These are phyloP conservation scores for Serrognathus titanus DNA, from an alignment of 2,888 invertebrate species.

Conservation along the genomic window DNA sequence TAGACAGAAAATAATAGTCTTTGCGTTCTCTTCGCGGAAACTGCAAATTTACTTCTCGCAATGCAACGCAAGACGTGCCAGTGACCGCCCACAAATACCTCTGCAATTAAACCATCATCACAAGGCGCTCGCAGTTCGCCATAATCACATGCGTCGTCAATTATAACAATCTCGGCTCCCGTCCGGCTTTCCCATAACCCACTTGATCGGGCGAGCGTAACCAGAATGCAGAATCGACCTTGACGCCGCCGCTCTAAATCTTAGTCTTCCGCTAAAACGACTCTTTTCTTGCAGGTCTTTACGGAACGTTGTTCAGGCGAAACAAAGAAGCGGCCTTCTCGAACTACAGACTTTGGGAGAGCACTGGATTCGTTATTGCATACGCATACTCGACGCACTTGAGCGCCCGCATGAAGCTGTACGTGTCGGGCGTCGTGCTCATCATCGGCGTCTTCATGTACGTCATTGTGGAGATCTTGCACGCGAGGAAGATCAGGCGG, in stretches of 20 bases:
- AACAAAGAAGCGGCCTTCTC: constrained; percentile 92
- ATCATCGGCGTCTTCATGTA: constrained; percentile 74
- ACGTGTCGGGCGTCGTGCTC: constrained; percentile 76
- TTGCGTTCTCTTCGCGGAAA: too few species aligned
- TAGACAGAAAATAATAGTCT: too few species aligned
- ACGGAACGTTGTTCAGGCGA: constrained; percentile 80
- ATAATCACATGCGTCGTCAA: too few species aligned
- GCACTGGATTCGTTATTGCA: constrained; percentile 84
- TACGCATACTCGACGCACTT: constrained; percentile 86
- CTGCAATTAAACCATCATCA: too few species aligned
- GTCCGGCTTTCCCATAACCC: too few species aligned
- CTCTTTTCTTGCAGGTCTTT: constrained; percentile 61
- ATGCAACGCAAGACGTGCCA: too few species aligned
- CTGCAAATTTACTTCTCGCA: too few species aligned
- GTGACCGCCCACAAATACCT: too few species aligned
- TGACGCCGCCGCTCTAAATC: not conserved
- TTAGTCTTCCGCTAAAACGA: not conserved
- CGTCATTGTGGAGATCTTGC: constrained; percentile 74
- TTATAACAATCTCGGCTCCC: too few species aligned
- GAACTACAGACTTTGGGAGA: constrained; percentile 87
- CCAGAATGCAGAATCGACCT: not conserved
- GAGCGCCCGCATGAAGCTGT: constrained; percentile 82
- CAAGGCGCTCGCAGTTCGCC: too few species aligned
- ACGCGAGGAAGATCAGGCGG: constrained; percentile 75
- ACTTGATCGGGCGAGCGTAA: not conserved